These are phyloP conservation scores for Pelobates fuscus DNA, from an alignment of 2,113 vertebrate species.

Conservation along the genomic window DNA sequence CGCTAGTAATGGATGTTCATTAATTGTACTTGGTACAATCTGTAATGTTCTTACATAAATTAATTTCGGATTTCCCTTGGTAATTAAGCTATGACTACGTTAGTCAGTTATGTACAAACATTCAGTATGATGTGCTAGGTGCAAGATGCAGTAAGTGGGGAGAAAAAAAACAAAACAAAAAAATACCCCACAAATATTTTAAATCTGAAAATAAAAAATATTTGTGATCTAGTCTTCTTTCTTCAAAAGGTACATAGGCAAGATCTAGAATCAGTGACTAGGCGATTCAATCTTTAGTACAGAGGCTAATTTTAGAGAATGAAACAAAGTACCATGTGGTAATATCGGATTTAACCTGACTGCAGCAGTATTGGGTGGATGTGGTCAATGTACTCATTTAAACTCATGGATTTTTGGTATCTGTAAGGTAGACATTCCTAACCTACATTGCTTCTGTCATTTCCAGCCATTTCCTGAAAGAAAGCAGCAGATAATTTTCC, in stretches of 20 bases:
- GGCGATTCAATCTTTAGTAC: neutral
- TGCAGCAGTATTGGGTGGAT: neutral
- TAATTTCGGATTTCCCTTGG: neutral
- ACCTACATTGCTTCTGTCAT: neutral
- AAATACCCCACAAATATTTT: neutral
- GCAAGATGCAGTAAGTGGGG: slow-evolving; percentile 9
- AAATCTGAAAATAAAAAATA: neutral
- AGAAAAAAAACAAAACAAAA: neutral
- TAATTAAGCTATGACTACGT: too few relatives aligned
- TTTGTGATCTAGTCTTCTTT: neutral
- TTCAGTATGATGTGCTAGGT: neutral
- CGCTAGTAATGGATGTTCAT: too few relatives aligned
- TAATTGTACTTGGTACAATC: neutral
- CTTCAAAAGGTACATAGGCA: neutral
- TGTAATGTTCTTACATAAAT: neutral
- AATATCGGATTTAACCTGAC: neutral
- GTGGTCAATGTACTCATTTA: neutral
- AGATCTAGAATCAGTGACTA: neutral
- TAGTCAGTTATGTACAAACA: neutral
- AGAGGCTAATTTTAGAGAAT: neutral
- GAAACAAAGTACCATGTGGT: neutral
- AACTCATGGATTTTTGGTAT: slow-evolving; percentile 25
- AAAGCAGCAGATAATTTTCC: slow-evolving; percentile 9
- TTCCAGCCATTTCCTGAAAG: slow-evolving; percentile 17
- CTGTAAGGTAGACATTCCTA: slow-evolving; percentile 18